A percentile compares a stretch with the other conserved stretches of the same genome.
Evolutionary conservation across 2,113 vertebrate species (phyloP).

Genomic region (Cervus canadensis): DNA sequence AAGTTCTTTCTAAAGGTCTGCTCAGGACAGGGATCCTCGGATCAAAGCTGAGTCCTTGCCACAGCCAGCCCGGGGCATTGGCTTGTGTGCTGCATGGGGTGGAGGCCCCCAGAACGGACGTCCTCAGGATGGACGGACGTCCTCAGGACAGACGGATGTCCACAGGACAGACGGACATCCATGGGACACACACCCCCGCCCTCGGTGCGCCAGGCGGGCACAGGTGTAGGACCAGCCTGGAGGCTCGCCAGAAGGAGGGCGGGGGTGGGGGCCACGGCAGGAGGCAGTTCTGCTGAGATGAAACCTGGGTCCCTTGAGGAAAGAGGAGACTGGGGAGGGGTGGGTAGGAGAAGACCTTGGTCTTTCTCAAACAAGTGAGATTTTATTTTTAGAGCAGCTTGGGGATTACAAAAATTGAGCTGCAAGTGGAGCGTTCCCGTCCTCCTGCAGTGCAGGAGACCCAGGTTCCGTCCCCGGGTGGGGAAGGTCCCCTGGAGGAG

Average conservation of each 20-base stretch:
- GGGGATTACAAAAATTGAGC: not conserved
- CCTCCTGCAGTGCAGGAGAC: not conserved
- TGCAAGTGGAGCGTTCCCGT: not conserved
- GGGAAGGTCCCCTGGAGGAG: not conserved
- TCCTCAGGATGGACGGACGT: no score
- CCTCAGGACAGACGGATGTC: no score
- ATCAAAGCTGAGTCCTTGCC: no score
- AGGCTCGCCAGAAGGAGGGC: accelerated
- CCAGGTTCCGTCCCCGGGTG: not conserved
- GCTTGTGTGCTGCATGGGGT: no score
- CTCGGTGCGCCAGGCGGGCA: no score
- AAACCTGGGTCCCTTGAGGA: not conserved
- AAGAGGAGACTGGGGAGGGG: not conserved
- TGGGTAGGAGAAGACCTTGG: not conserved
- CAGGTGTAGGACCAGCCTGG: no score
- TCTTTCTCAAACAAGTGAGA: not conserved
- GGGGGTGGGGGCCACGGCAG: not conserved
- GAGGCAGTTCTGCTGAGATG: not conserved
- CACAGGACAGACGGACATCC: no score
- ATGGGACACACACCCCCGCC: no score
- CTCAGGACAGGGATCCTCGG: no score
- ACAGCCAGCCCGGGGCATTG: no score
- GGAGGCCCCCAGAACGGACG: no score
- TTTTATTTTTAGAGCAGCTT: not conserved
- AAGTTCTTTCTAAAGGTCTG: no score